A percentile compares a stretch with the other conserved stretches of the same genome.
Conservation (phyloP, 2,113 vertebrate species). For the Sapayoa aenigma region DNA sequence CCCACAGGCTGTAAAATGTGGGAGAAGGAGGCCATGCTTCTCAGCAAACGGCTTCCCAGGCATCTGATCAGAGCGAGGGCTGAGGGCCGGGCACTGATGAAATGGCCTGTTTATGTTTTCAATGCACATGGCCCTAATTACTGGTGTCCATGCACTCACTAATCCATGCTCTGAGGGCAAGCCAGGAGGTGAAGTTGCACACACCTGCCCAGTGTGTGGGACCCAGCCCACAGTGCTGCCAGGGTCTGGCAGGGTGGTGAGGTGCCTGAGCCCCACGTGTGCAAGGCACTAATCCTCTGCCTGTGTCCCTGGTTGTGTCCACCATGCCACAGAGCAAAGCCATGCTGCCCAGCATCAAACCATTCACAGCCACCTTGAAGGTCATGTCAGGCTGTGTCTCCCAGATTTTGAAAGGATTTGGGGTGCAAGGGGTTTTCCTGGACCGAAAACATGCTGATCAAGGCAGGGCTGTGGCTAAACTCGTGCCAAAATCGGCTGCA, state of each 20-base stretch:
- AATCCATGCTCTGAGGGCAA: conserved; percentile 32
- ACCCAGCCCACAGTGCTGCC: neutral
- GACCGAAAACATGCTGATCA: neutral
- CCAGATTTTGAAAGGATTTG: neutral
- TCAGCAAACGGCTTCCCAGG: neutral
- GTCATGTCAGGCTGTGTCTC: neutral
- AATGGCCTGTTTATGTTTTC: conserved; percentile 28
- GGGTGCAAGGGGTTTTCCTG: neutral
- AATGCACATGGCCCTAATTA: conserved; percentile 42
- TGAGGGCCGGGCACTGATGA: neutral
- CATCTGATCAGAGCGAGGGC: neutral
- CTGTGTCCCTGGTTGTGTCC: fast-evolving
- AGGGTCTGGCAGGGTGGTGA: fast-evolving
- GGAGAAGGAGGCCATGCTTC: neutral
- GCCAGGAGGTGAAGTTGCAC: conserved; percentile 6
- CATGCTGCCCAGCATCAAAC: neutral
- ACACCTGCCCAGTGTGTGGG: neutral
- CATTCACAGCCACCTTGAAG: neutral
- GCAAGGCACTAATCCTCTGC: neutral
- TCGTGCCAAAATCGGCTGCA: fast-evolving
- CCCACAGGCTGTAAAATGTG: neutral
- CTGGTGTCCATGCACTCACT: neutral
- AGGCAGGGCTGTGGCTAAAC: neutral
- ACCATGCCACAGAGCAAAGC: fast-evolving
- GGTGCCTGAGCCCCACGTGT: fast-evolving